Evolutionary conservation across 2,888 invertebrate species (phyloP).

Genomic region (Rhodophaea formosa): DNA sequence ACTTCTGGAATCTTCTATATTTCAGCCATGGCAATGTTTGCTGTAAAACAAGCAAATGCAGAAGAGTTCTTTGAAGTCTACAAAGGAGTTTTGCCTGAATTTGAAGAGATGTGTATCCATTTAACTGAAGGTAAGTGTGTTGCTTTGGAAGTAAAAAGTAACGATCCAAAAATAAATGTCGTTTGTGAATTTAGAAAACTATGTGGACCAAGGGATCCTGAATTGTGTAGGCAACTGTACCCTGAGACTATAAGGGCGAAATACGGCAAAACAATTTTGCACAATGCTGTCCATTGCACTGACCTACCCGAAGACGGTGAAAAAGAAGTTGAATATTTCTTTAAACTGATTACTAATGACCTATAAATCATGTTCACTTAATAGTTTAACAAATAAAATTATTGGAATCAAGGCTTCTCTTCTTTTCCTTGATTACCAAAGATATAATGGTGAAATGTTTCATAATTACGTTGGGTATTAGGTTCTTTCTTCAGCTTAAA

Average conservation of each 20-base stretch:
- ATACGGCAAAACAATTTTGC: slow-evolving; percentile 89
- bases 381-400: no score
- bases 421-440: no score
- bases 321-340: slow-evolving; percentile 89
- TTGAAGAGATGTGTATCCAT: slow-evolving; percentile 89
- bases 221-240: slow-evolving; percentile 83
- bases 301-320: slow-evolving; percentile 93
- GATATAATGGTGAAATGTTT: no score
- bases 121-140: slow-evolving; percentile 92
- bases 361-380: slow-evolving; percentile 24
- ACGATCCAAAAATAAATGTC: slow-evolving; percentile 72
- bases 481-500: no score
- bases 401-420: no score
- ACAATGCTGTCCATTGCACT: slow-evolving; percentile 95
- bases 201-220: slow-evolving; percentile 92
- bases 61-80: slow-evolving; percentile 96
- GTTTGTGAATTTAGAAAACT: slow-evolving; percentile 88
- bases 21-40: slow-evolving; percentile 89
- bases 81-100: slow-evolving; percentile 90
- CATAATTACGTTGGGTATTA: no score
- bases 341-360: slow-evolving; percentile 81
- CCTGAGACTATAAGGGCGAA: slow-evolving; percentile 91
- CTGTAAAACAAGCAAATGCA: slow-evolving; percentile 88
- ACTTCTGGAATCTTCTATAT: slow-evolving; percentile 86
- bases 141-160: slow-evolving; percentile 88